Percentiles rank a stretch among this genome's conserved stretches.
phyloP scores from a whole-genome alignment of 1,140 invertebrate species.

The Orchesella cincta region DNA sequence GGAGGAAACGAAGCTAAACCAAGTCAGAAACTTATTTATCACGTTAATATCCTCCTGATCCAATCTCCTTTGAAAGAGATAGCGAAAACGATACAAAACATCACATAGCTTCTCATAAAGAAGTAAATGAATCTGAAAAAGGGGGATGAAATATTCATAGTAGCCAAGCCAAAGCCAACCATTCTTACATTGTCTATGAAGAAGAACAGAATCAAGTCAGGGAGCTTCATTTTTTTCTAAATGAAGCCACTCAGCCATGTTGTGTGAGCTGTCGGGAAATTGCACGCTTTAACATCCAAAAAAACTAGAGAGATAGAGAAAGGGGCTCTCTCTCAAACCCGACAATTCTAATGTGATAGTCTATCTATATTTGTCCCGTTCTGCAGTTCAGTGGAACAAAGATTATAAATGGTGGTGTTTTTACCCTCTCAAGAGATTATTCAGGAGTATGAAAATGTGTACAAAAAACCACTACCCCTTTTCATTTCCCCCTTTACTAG shows the following conservation, averaged over 20 bases:
- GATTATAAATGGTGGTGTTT: background rate
- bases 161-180: background rate
- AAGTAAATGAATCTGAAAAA: background rate
- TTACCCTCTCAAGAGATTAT: conserved; percentile 8
- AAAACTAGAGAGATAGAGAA: no score
- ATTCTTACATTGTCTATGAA: background rate
- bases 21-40: conserved; percentile 14
- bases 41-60: conserved; percentile 13
- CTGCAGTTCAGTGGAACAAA: background rate
- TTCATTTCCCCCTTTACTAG: background rate
- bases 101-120: background rate
- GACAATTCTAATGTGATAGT: no score
- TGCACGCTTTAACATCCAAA: background rate
- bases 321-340: no score
- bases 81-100: background rate
- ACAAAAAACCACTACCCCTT: background rate
- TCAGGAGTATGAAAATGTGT: background rate
- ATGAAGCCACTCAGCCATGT: conserved; percentile 1
- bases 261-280: conserved; percentile 13
- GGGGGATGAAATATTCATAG: conserved; percentile 1
- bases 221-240: background rate
- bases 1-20: conserved; percentile 14
- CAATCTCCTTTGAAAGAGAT: background rate
- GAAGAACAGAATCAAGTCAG: background rate
- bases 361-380: no score